Conservation (phyloP, 2,888 invertebrate genomes). For the Chironomus tentans region DNA sequence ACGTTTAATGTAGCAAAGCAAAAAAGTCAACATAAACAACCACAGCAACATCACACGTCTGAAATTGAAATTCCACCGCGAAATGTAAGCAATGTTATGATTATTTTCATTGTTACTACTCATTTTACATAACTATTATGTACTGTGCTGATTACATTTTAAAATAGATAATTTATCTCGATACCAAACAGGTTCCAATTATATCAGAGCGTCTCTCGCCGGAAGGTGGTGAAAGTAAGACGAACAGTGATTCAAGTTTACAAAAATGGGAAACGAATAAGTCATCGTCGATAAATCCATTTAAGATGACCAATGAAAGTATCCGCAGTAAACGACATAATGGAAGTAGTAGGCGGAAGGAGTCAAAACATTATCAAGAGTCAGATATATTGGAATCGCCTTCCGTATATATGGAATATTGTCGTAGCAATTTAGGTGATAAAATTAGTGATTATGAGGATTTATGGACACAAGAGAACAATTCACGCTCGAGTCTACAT, state of each 20-base stretch:
- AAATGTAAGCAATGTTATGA: neutral
- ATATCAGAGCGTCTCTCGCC: conserved; percentile 62
- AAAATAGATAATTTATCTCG: neutral
- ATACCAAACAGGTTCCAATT: conserved; percentile 31
- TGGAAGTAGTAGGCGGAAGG: conserved; percentile 50
- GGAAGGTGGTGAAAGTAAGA: conserved; percentile 47
- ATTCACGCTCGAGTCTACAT: conserved; percentile 27
- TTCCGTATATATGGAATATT: conserved; percentile 53
- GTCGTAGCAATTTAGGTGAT: conserved; percentile 77
- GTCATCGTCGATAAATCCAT: conserved; percentile 14
- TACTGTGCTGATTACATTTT: neutral
- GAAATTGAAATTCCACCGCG: conserved; percentile 24
- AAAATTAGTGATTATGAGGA: conserved; percentile 94
- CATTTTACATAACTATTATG: neutral
- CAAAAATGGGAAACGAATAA: conserved; percentile 15
- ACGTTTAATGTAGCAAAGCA: conserved; percentile 57
- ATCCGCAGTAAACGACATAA: conserved; percentile 40
- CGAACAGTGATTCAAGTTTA: conserved; percentile 39
- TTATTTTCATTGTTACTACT: neutral
- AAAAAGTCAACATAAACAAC: neutral
- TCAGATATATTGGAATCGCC: conserved; percentile 78
- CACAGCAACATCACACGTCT: conserved; percentile 19
- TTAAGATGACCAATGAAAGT: conserved; percentile 38
- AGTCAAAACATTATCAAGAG: conserved; percentile 66
- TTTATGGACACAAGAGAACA: conserved; percentile 66